phyloP scores from a whole-genome alignment of 2,888 invertebrate genomes.

The Ichneumoninae sp. region DNA sequence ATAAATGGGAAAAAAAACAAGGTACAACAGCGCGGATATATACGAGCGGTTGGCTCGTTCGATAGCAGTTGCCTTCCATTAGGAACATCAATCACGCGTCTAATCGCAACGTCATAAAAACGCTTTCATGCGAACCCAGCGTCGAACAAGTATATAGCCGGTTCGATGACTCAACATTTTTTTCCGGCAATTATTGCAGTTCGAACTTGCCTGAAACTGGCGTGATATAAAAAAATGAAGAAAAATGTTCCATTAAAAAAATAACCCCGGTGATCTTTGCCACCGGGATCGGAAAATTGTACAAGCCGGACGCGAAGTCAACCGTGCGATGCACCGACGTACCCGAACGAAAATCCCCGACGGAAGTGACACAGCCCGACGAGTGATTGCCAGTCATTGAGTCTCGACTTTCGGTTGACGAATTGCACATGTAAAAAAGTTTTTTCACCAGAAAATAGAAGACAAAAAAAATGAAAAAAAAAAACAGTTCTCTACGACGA shows the following conservation, averaged over 20 bases:
- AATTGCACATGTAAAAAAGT: conserved; percentile 22
- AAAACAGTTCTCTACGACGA: background rate
- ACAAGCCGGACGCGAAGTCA: background rate
- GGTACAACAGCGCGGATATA: conserved; percentile 16
- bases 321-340: background rate
- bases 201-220: conserved; percentile 36
- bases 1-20: conserved; percentile 13
- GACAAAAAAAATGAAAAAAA: conserved; percentile 9
- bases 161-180: conserved; percentile 27
- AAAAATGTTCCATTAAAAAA: background rate
- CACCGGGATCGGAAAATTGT: background rate
- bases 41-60: conserved; percentile 9
- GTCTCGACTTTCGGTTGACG: conserved; percentile 2
- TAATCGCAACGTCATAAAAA: conserved; percentile 44
- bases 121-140: conserved; percentile 16
- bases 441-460: background rate
- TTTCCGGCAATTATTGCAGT: background rate
- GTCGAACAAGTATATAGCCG: conserved; percentile 4
- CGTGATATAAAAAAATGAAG: background rate
- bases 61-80: conserved; percentile 30
- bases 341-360: conserved; percentile 8
- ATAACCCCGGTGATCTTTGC: background rate
- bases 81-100: conserved; percentile 38
- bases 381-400: conserved; percentile 25
- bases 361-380: conserved; percentile 22